phyloP scores from a whole-genome alignment of 2,888 invertebrate genomes.

The Enchytraeus crypticus region DNA sequence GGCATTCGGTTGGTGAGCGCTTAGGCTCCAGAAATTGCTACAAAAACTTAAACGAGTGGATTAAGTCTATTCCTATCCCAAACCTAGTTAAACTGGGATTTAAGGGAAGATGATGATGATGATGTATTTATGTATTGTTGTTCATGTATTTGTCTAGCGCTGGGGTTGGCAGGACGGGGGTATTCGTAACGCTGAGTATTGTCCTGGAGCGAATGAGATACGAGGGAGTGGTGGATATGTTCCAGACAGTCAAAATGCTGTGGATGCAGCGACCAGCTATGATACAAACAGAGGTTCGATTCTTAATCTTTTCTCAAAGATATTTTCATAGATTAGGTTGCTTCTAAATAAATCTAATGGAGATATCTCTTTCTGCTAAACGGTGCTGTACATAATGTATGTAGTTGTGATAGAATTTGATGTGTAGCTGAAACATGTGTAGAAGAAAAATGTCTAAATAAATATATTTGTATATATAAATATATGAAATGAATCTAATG shows the following conservation, averaged over 20 bases:
- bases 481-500: no score
- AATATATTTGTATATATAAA: background rate
- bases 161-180: slow-evolving; percentile 95
- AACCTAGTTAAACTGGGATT: no score
- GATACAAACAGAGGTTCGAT: slow-evolving; percentile 63
- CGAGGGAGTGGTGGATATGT: slow-evolving; percentile 96
- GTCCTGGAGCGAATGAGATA: slow-evolving; percentile 97
- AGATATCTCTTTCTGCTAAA: no score
- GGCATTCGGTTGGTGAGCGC: no score
- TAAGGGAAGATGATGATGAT: no score
- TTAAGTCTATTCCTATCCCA: no score
- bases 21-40: no score
- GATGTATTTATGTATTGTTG: background rate
- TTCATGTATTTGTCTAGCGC: slow-evolving; percentile 58
- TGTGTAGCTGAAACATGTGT: background rate
- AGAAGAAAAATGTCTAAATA: background rate
- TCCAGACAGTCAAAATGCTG: slow-evolving; percentile 95
- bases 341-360: no score
- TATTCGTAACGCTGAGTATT: slow-evolving; percentile 94
- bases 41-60: no score
- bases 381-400: no score
- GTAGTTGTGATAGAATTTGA: background rate
- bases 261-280: slow-evolving; percentile 96
- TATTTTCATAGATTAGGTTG: no score
- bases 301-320: background rate